phyloP scores from a whole-genome alignment of 2,797 vertebrate species.

The Phataginus tetradactyla region DNA sequence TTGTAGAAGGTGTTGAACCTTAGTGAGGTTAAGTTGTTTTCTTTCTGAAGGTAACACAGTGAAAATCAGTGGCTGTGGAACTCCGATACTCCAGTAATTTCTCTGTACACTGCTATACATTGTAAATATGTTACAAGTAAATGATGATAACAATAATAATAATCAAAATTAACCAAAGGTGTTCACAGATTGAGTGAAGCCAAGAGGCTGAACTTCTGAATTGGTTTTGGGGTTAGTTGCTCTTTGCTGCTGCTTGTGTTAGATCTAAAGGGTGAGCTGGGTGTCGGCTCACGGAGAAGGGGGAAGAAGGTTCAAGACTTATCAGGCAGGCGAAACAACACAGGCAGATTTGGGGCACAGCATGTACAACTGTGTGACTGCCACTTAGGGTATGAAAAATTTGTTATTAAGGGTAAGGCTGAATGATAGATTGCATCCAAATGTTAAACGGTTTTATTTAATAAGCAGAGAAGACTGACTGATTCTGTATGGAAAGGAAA shows the following conservation, averaged over 20 bases:
- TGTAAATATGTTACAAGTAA: background rate
- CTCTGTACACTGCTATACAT: background rate
- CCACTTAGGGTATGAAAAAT: background rate
- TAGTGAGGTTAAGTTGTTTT: background rate
- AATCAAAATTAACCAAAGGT: background rate
- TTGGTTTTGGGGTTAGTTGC: background rate
- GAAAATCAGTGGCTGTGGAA: background rate
- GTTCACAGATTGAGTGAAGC: background rate
- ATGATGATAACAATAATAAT: background rate
- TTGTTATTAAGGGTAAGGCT: background rate
- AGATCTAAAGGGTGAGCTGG: background rate
- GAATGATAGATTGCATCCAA: background rate
- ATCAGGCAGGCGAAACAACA: background rate
- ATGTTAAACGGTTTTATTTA: background rate
- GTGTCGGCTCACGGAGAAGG: background rate
- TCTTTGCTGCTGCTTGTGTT: background rate
- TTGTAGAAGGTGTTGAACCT: background rate
- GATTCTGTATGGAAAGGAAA: background rate
- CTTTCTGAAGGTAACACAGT: background rate
- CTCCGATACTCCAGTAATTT: background rate
- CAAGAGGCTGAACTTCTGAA: background rate
- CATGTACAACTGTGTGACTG: background rate
- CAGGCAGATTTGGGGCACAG: background rate
- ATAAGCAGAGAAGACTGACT: background rate
- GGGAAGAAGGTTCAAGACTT: background rate